Percentiles rank a stretch among this genome's conserved stretches.
Evolutionary conservation across 2,888 invertebrate species (phyloP).

Genomic region (Encarsia formosa): DNA sequence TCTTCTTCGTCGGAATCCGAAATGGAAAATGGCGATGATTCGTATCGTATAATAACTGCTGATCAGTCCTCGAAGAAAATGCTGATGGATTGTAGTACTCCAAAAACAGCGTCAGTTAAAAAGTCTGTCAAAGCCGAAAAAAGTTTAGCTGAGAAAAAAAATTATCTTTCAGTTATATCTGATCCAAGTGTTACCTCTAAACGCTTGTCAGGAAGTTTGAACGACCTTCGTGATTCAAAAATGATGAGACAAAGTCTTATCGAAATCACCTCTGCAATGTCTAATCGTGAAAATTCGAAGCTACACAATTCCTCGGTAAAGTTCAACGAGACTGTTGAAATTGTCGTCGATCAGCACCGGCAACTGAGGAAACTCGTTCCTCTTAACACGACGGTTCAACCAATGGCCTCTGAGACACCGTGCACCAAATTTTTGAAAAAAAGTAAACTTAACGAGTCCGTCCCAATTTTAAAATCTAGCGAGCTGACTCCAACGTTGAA

Average conservation of each 20-base stretch:
- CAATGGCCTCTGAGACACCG: constrained; percentile 29
- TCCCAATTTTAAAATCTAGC: constrained; percentile 33
- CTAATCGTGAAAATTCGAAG: neutral
- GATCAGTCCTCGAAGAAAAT: constrained; percentile 7
- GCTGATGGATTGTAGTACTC: constrained; percentile 21
- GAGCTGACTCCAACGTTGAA: no score
- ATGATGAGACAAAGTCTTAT: constrained; percentile 1
- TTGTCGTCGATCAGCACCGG: neutral
- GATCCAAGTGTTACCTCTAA: constrained; percentile 1
- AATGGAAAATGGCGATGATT: constrained; percentile 16
- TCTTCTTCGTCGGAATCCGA: constrained; percentile 6
- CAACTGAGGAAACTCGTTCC: constrained; percentile 21
- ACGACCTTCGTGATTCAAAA: constrained; percentile 13
- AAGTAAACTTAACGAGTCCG: constrained; percentile 39
- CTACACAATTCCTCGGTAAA: neutral
- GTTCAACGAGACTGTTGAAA: neutral
- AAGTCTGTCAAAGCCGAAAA: neutral
- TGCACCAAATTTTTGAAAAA: constrained; percentile 38
- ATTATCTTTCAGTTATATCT: neutral
- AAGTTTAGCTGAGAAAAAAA: neutral
- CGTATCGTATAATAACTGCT: constrained; percentile 10
- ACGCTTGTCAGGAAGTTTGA: constrained; percentile 17
- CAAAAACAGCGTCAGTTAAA: constrained; percentile 11
- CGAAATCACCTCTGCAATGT: neutral
- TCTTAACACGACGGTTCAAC: constrained; percentile 7